A percentile compares a stretch with the other conserved stretches of the same genome.
phyloP scores from a whole-genome alignment of 2,113 vertebrate genomes.

The Glareola pratincola region DNA sequence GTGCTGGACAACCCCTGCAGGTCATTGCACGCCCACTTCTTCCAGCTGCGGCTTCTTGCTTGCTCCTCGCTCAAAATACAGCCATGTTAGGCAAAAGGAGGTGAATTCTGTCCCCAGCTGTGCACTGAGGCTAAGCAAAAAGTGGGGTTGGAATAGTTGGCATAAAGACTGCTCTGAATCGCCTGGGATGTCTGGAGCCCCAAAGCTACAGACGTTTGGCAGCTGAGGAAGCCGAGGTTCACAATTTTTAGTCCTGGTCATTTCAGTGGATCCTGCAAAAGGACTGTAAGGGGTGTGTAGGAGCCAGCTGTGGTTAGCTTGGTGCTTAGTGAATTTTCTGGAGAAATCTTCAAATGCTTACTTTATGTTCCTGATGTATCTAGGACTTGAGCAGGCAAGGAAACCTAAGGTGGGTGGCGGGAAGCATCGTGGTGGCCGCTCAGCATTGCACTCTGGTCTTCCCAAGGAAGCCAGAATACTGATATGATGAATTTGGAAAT shows the following conservation, averaged over 20 bases:
- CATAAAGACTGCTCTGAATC: not conserved
- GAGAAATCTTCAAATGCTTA: not conserved
- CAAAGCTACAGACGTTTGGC: not conserved
- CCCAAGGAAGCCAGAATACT: not conserved
- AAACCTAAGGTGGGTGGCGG: not conserved
- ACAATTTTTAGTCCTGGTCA: not conserved
- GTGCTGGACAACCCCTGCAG: not conserved
- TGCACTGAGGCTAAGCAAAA: not conserved
- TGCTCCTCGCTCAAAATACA: not conserved
- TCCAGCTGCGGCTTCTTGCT: not conserved
- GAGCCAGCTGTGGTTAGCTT: not conserved
- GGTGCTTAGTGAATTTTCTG: not conserved
- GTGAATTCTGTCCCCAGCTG: not conserved
- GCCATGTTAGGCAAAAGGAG: rapidly evolving
- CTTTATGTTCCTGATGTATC: not conserved
- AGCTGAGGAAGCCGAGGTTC: rapidly evolving
- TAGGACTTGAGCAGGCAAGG: not conserved
- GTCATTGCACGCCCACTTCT: rapidly evolving
- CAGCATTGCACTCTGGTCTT: not conserved
- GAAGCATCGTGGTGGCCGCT: not conserved
- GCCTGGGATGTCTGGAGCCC: not conserved
- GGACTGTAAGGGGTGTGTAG: not conserved
- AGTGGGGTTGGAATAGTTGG: not conserved
- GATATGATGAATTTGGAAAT: not conserved
- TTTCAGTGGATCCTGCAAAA: not conserved